phyloP scores from a whole-genome alignment of 2,888 invertebrate genomes.

The Cybosia mesomella region DNA sequence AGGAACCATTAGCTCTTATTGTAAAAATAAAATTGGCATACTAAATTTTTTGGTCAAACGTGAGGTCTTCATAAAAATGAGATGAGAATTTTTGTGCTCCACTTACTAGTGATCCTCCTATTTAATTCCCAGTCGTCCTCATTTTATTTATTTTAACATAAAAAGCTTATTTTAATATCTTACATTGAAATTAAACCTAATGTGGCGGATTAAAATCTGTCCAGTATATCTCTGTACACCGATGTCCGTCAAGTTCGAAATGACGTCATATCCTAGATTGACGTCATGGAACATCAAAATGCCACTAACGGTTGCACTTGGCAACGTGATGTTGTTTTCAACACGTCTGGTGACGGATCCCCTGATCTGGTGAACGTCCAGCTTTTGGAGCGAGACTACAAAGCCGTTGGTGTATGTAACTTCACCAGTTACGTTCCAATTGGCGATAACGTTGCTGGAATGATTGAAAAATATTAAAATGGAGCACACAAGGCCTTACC shows the following conservation, averaged over 20 bases:
- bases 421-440: slow-evolving; percentile 61
- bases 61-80: too few species aligned
- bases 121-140: too few species aligned
- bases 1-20: too few species aligned
- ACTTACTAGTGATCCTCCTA: too few species aligned
- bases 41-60: too few species aligned
- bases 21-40: too few species aligned
- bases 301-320: slow-evolving; percentile 47
- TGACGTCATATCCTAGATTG: slow-evolving; percentile 66
- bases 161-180: too few species aligned
- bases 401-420: slow-evolving; percentile 70
- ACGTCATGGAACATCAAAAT: slow-evolving; percentile 54
- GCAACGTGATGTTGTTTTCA: slow-evolving; percentile 34
- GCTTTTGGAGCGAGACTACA: slow-evolving; percentile 65
- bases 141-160: too few species aligned
- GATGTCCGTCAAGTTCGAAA: slow-evolving; percentile 49
- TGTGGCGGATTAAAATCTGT: slow-evolving; percentile 45
- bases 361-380: slow-evolving; percentile 53
- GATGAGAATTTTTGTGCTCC: too few species aligned
- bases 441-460: slow-evolving; percentile 64
- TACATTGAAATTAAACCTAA: slow-evolving; percentile 52
- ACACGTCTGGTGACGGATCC: slow-evolving; percentile 22
- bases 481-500: neutral
- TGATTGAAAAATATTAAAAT: neutral
- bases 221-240: slow-evolving; percentile 59